These are phyloP conservation scores for Myoxocephalus aenaeus DNA, from an alignment of 2,797 vertebrate species.

Conservation along the genomic window DNA sequence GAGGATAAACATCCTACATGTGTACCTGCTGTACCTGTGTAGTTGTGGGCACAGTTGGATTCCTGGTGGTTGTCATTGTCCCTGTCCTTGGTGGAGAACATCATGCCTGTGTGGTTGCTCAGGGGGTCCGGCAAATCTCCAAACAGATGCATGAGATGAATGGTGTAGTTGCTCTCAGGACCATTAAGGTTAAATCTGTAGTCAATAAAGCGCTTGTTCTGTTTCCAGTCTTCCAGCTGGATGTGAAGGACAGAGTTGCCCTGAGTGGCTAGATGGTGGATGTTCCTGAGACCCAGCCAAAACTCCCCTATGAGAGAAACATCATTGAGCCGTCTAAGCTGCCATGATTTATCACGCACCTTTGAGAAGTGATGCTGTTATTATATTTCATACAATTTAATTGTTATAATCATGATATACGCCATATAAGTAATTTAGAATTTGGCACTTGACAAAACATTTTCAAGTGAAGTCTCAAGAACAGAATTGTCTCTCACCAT, in stretches of 20 bases:
- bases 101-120: conserved; percentile 81
- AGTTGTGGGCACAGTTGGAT: conserved; percentile 78
- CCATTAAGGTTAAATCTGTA: conserved; percentile 87
- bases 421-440: background rate
- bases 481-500: conserved; percentile 77
- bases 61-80: conserved; percentile 56
- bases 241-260: conserved; percentile 86
- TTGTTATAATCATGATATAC: background rate
- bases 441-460: background rate
- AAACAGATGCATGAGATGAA: conserved; percentile 79
- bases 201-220: conserved; percentile 78
- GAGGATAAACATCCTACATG: background rate
- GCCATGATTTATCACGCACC: conserved; percentile 2
- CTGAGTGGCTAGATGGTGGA: conserved; percentile 82
- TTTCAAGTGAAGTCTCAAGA: background rate
- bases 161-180: conserved; percentile 82
- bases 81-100: conserved; percentile 89
- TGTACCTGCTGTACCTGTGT: conserved; percentile 80
- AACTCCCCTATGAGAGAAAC: conserved; percentile 86
- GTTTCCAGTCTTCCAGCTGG: conserved; percentile 89
- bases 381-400: background rate
- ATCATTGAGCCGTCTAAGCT: conserved; percentile 10
- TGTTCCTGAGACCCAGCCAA: conserved; percentile 92
- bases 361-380: background rate
- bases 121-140: conserved; percentile 83